Evolutionary conservation across 1,140 invertebrate species (phyloP).

Genomic region (Brachionus asplanchnoidis): DNA sequence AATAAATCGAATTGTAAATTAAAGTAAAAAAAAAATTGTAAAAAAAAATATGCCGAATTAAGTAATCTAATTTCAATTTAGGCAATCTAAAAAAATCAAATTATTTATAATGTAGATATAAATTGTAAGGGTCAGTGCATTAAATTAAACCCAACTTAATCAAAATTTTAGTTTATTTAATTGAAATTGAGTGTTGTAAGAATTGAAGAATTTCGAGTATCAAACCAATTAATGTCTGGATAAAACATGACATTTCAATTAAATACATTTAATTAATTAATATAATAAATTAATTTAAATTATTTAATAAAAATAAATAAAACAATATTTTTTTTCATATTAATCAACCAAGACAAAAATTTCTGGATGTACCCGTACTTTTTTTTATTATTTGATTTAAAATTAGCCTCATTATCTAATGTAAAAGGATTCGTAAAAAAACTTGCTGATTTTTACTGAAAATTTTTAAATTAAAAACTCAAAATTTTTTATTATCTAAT

Average conservation of each 20-base stretch:
- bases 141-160: background rate
- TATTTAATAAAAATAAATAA: constrained; percentile 26
- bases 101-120: constrained; percentile 9
- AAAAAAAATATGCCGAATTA: background rate
- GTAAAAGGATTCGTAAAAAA: no score
- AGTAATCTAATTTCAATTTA: background rate
- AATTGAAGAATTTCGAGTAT: background rate
- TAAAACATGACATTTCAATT: constrained; percentile 9
- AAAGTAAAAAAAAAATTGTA: background rate
- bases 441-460: no score
- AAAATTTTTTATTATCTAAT: no score
- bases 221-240: background rate
- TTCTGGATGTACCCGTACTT: no score
- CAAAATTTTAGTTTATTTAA: constrained; percentile 14
- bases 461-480: no score
- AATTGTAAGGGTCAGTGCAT: background rate
- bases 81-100: background rate
- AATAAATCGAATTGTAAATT: constrained; percentile 36
- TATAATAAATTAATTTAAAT: constrained; percentile 8
- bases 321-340: background rate
- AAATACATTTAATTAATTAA: constrained; percentile 10
- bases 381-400: no score
- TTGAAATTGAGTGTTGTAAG: constrained; percentile 14
- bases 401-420: no score
- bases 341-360: no score